These are phyloP conservation scores for Sphinx pinastri DNA, from an alignment of 2,888 invertebrate species.

Conservation along the genomic window DNA sequence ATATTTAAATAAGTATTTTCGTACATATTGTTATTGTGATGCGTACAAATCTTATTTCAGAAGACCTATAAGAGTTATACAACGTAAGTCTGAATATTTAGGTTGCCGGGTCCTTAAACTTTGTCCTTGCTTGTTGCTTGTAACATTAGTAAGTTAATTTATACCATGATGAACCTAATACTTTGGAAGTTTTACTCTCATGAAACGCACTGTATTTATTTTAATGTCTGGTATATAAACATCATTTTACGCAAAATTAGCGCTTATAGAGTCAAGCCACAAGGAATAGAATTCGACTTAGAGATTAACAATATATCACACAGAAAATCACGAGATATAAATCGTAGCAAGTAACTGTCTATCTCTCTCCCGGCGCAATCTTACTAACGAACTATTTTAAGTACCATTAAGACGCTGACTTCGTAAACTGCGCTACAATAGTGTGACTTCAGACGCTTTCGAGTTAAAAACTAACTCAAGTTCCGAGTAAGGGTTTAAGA, in stretches of 20 bases:
- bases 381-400: slow-evolving; percentile 21
- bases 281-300: background rate
- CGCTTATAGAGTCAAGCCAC: background rate
- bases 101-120: background rate
- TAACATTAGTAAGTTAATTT: background rate
- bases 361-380: background rate
- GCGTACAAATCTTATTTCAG: too few relatives aligned
- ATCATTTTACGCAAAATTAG: too few relatives aligned
- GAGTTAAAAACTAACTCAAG: slow-evolving; percentile 16
- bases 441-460: slow-evolving; percentile 7
- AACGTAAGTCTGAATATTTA: too few relatives aligned
- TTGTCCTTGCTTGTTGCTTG: background rate
- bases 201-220: background rate
- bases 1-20: background rate
- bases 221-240: too few relatives aligned
- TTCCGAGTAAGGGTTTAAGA: slow-evolving; percentile 10
- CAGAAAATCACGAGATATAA: background rate
- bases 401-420: slow-evolving; percentile 13
- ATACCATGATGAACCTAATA: background rate
- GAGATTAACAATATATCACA: background rate
- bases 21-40: too few relatives aligned
- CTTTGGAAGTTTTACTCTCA: background rate
- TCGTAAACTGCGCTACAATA: slow-evolving; percentile 5
- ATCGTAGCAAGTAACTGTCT: background rate
- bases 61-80: too few relatives aligned